Base-by-base conservation (phyloP, 2,888 invertebrate species). In the Crocallis elinguaria region DNA sequence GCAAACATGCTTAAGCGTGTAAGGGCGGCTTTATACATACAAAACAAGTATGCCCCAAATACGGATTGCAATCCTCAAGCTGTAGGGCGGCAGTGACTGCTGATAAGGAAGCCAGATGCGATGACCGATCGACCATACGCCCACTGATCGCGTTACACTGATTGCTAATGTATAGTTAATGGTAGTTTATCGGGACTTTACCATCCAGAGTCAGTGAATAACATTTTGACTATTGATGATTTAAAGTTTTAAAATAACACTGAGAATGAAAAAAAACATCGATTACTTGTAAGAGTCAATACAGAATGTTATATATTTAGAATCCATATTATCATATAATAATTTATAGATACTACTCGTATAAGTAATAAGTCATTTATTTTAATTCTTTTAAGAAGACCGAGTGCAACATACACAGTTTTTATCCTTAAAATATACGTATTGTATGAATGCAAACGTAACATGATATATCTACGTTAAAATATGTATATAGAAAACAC, bases 61-160 rank as follows among this genome's bases (percentile, higher is more conserved):
- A n/a, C 54, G 51, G 62, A 67, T 72, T 52, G 45, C 55, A 58
- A 68, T 60, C 61, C 44, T 45, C 62, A 62, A 52, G 56, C 64
- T 43, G 62, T 65, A 64, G 72, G 79, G 80, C 75, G 73, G 77
- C 75, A 73, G 74, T 69, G 43, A 25, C 54, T 46, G 49, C 60
- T 63, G 86, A 86, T 86, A 84, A 82, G 69, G 70, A 54, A 72
- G 75, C 86, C 87, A 86, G 79, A 84, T 84, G 82, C 69, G 35
- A 36, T 48, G 38, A 25, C 50, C 60, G 61, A 51, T 58, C 57
- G 49, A 56, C 70, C 77, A 75, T 78, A 75, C 88, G 79, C 88
- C 88, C 86, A 84, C 82, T 49, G 82, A 83, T 88, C 77, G 62
- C 43, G 64, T 87, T 86, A 77, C 86, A 64, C 45, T 64, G 69